Evolutionary conservation across 1,140 invertebrate genomes (phyloP), one percentile per base, ranked within the genome.

Genomic region (Zaprionus lachaisei): DNA sequence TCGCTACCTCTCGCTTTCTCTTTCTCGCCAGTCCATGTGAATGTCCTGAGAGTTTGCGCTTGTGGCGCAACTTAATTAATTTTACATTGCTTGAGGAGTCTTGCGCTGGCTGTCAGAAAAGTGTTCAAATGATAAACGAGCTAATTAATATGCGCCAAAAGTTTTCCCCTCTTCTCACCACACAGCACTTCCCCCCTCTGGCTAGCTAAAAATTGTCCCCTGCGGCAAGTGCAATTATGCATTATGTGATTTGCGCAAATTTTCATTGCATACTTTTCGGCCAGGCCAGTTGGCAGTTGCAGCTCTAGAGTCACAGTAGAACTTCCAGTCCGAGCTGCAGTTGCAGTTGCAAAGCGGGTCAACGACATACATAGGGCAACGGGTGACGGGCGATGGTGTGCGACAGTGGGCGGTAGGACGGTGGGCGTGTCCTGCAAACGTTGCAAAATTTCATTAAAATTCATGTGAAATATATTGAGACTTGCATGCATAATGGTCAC

Each of bases 401-500:
- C 41, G 41, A 47, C 41, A 47, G 41, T 47, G 41, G 41, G 47
- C 47, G 41, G 9, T 47, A n/a, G 28, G 7, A 3, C 15, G 41
- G n/a, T 47, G 41, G 41, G 41, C 41, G 41, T 47, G 41, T 66
- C 34, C 56, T 67, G 54, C 56, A 74, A 57, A 75, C 71, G 54
- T 38, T 57, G 64, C 69, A 73, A 17, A 61, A 66, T 81, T 89
- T 79, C 81, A 89, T 89, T 89, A 89, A 91, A 89, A 90, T 89
- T 89, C 82, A 89, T 90, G 72, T 81, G 86, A 89, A 91, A 89
- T 89, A 90, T 89, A 89, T 89, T 89, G 86, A 79, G 79, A 91
- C 78, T 80, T 90, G 84, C 86, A 89, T 89, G 86, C 85, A 89
- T 89, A 91, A 90, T 89, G 85, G 84, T 81, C 81, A 85, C 86